Percentiles rank a stretch among this genome's conserved stretches.
phyloP scores from a whole-genome alignment of 2,113 vertebrate genomes.

The Bombycilla garrulus region DNA sequence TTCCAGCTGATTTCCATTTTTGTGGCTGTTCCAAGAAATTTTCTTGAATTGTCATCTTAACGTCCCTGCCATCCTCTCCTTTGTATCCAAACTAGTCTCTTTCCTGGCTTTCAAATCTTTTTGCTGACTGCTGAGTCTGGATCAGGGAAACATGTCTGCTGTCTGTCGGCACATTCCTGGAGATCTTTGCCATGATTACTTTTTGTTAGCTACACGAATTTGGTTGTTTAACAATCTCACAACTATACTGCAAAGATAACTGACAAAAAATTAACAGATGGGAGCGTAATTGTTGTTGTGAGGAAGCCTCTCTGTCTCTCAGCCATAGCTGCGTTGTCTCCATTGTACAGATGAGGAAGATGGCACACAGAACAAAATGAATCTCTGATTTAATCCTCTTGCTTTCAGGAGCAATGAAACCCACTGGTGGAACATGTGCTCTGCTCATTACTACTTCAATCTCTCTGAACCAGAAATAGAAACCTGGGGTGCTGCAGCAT shows the following conservation, averaged over 20 bases:
- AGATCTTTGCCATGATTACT: not conserved
- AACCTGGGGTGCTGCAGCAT: not conserved
- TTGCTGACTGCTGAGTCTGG: not conserved
- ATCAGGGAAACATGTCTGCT: not conserved
- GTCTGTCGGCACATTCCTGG: not conserved
- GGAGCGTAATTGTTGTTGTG: not conserved
- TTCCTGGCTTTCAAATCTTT: not conserved
- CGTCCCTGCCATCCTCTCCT: not conserved
- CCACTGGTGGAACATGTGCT: not conserved
- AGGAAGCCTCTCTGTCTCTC: not conserved
- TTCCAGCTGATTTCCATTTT: constrained; percentile 11
- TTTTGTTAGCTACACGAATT: not conserved
- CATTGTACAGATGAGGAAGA: not conserved
- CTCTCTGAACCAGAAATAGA: not conserved
- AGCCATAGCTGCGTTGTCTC: not conserved
- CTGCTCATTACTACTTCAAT: not conserved
- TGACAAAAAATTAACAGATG: not conserved
- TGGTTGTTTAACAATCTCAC: not conserved
- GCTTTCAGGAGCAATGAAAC: not conserved
- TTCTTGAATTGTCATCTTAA: not conserved
- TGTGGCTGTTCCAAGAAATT: not conserved
- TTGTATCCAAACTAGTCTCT: not conserved
- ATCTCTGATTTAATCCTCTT: not conserved
- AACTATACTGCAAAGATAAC: not conserved
- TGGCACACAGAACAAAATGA: not conserved